A percentile compares a stretch with the other conserved stretches of the same genome.
These are phyloP conservation scores for Parnassius glacialis DNA, from an alignment of 2,888 invertebrate species.

Conservation along the genomic window DNA sequence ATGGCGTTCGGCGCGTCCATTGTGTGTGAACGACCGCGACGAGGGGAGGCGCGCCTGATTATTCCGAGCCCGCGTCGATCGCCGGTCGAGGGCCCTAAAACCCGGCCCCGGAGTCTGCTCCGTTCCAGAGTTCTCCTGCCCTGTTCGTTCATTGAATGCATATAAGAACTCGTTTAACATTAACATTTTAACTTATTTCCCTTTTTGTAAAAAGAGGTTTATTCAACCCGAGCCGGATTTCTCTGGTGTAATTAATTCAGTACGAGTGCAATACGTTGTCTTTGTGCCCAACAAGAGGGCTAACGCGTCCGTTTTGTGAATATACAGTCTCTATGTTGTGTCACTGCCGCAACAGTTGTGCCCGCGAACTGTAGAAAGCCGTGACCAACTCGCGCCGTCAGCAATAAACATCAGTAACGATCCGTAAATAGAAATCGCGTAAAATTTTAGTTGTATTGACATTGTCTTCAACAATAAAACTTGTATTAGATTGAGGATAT, in stretches of 20 bases:
- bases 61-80: constrained; percentile 69
- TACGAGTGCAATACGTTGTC: constrained; percentile 33
- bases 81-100: constrained; percentile 69
- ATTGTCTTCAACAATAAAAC: too few relatives aligned
- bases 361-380: constrained; percentile 31
- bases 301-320: constrained; percentile 1
- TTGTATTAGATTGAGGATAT: too few relatives aligned
- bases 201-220: constrained; percentile 19
- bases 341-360: background rate
- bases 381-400: constrained; percentile 9
- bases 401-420: constrained; percentile 13
- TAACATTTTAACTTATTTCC: constrained; percentile 50
- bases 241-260: constrained; percentile 36
- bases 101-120: constrained; percentile 48
- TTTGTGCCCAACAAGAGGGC: constrained; percentile 31
- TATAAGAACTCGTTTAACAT: constrained; percentile 51
- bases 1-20: constrained; percentile 54
- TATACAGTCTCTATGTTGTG: constrained; percentile 17
- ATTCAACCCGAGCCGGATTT: constrained; percentile 42
- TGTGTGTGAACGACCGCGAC: constrained; percentile 77
- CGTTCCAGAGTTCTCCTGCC: constrained; percentile 41
- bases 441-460: constrained; percentile 7
- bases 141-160: constrained; percentile 58
- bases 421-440: constrained; percentile 17
- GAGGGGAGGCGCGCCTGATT: constrained; percentile 73